Evolutionary conservation across 2,888 invertebrate species (phyloP).

Genomic region (Emmelina monodactyla): DNA sequence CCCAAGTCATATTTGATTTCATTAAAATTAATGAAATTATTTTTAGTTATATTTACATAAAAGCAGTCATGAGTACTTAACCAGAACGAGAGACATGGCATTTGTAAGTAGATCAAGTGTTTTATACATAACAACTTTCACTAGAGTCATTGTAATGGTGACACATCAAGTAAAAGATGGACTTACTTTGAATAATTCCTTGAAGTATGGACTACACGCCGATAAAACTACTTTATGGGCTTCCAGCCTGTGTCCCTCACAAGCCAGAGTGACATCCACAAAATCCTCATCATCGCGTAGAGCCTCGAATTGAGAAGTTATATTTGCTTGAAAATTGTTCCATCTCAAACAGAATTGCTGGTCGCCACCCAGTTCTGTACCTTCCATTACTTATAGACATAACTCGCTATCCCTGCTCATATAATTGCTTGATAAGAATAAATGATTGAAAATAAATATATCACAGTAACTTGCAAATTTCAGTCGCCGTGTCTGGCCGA

Average conservation of each 20-base stretch:
- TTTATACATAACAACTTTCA: constrained; percentile 68
- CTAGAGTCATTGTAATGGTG: constrained; percentile 67
- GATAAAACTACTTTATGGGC: constrained; percentile 88
- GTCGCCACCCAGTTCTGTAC: constrained; percentile 71
- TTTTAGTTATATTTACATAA: no score
- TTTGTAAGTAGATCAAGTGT: constrained; percentile 67
- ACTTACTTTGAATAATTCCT: constrained; percentile 84
- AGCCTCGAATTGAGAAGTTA: constrained; percentile 86
- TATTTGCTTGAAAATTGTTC: constrained; percentile 90
- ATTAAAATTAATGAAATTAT: no score
- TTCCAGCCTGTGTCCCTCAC: constrained; percentile 82
- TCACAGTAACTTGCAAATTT: constrained; percentile 67
- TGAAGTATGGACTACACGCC: constrained; percentile 88
- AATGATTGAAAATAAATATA: constrained; percentile 66
- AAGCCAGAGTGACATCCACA: constrained; percentile 87
- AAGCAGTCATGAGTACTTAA: constrained; percentile 67
- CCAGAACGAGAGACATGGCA: constrained; percentile 66
- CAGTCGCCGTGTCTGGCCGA: constrained; percentile 68
- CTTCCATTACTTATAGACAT: constrained; percentile 69
- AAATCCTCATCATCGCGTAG: constrained; percentile 86
- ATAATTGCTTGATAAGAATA: constrained; percentile 66
- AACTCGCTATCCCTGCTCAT: constrained; percentile 67
- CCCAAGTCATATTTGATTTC: no score
- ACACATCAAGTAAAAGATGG: constrained; percentile 65
- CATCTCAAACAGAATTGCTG: constrained; percentile 90